A percentile compares a stretch with the other conserved stretches of the same genome.
Conservation (phyloP, 2,888 invertebrate species). For the Xestobium rufovillosum region DNA sequence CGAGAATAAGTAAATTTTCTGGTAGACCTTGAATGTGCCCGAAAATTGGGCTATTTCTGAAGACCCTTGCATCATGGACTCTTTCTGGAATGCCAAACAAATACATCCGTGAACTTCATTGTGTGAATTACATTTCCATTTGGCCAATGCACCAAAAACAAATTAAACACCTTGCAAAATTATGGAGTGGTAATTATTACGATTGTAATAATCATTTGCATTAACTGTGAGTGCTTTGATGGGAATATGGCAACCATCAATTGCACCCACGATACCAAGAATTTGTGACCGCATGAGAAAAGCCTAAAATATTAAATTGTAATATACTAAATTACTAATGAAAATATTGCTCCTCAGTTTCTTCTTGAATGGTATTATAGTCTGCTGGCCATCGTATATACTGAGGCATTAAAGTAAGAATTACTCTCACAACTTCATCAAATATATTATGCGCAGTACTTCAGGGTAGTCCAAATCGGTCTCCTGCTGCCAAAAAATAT, state of each 20-base stretch:
- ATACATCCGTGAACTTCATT: constrained; percentile 7
- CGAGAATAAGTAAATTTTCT: constrained; percentile 5
- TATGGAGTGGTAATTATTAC: constrained; percentile 15
- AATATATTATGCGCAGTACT: constrained; percentile 7
- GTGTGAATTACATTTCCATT: constrained; percentile 5
- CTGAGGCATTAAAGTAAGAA: neutral
- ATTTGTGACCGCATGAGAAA: too few relatives aligned
- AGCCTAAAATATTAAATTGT: too few relatives aligned
- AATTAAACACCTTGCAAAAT: constrained; percentile 14
- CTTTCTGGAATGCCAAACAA: constrained; percentile 9
- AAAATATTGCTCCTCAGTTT: too few relatives aligned
- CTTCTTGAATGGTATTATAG: too few relatives aligned
- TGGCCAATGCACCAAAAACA: neutral
- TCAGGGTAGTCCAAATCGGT: constrained; percentile 9
- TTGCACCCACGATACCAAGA: constrained; percentile 14
- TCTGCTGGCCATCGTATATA: constrained; percentile 4
- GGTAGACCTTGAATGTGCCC: too few relatives aligned
- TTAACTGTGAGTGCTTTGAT: too few relatives aligned
- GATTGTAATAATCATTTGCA: constrained; percentile 15
- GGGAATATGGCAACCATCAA: constrained; percentile 16
- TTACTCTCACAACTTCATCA: neutral
- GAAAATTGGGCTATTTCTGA: too few relatives aligned
- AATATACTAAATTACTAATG: too few relatives aligned
- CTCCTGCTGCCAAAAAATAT: constrained; percentile 11
- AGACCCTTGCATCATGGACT: too few relatives aligned